Conservation (phyloP, 37 sponge, comb jelly and placozoan species). For the Petrosia ficiformis region DNA sequence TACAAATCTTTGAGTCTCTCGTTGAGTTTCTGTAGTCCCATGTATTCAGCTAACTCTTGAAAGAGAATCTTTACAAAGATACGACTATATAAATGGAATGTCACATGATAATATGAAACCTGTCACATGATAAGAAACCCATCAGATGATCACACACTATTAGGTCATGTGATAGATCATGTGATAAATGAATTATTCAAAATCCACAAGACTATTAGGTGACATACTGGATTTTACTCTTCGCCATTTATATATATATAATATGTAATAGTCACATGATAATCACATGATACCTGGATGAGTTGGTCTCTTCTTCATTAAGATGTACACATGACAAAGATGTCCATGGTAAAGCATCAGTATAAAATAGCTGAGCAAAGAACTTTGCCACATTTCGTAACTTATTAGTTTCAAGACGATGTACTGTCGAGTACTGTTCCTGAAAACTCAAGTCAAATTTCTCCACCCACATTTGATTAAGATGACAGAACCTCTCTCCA, state of each 20-base stretch:
- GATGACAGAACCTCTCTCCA: slow-evolving; percentile 88
- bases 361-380: slow-evolving; percentile 90
- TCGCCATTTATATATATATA: background rate
- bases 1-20: slow-evolving; percentile 87
- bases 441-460: slow-evolving; percentile 72
- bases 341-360: slow-evolving; percentile 98
- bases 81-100: slow-evolving; percentile 56
- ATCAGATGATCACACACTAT: too few species aligned
- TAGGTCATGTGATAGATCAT: too few species aligned
- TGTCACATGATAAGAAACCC: too few species aligned
- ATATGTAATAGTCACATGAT: background rate
- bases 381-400: slow-evolving; percentile 92
- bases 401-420: slow-evolving; percentile 97
- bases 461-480: slow-evolving; percentile 89
- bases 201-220: too few species aligned
- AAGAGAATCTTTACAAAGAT: slow-evolving; percentile 98
- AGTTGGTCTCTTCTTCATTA: slow-evolving; percentile 97
- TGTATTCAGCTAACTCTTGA: slow-evolving; percentile 93
- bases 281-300: slow-evolving; percentile 69
- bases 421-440: slow-evolving; percentile 89
- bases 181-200: too few species aligned
- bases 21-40: slow-evolving; percentile 90
- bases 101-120: slow-evolving; percentile 7
- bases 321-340: slow-evolving; percentile 82
- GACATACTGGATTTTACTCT: background rate